Percentiles rank a stretch among this genome's conserved stretches.
Evolutionary conservation across 2,113 vertebrate species (phyloP).

Genomic region (Ochotona curzoniae): DNA sequence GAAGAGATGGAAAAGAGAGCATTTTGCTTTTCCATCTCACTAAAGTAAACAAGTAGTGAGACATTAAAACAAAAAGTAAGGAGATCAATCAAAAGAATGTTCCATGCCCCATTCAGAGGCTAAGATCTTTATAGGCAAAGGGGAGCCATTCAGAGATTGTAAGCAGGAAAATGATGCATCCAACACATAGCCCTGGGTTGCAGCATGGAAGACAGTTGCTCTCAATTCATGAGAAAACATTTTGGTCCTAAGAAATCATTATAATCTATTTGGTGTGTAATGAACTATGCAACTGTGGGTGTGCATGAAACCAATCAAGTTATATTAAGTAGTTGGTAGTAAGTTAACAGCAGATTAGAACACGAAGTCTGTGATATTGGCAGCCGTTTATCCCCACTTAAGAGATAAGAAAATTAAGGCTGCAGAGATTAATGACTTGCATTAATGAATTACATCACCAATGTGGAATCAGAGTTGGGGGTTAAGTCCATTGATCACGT

Average conservation of each 20-base stretch:
- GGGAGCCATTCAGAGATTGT: neutral
- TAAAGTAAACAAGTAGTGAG: neutral
- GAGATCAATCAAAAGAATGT: neutral
- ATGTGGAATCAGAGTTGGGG: neutral
- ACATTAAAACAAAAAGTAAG: neutral
- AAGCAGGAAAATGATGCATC: neutral
- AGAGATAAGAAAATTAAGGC: neutral
- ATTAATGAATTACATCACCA: neutral
- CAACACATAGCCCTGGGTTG: neutral
- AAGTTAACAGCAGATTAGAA: neutral
- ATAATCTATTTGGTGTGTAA: neutral
- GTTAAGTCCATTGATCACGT: neutral
- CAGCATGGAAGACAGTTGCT: neutral
- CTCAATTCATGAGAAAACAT: neutral
- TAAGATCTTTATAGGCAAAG: neutral
- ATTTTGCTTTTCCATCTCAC: neutral
- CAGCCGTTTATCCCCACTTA: neutral
- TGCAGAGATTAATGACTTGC: neutral
- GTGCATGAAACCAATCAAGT: neutral
- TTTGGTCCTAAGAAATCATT: neutral
- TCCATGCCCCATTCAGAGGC: neutral
- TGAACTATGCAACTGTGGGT: neutral
- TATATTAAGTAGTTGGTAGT: neutral
- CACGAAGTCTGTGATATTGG: neutral
- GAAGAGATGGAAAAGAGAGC: neutral